Evolutionary conservation across 2,113 vertebrate species (phyloP).

Genomic region (Hippopotamus amphibius): DNA sequence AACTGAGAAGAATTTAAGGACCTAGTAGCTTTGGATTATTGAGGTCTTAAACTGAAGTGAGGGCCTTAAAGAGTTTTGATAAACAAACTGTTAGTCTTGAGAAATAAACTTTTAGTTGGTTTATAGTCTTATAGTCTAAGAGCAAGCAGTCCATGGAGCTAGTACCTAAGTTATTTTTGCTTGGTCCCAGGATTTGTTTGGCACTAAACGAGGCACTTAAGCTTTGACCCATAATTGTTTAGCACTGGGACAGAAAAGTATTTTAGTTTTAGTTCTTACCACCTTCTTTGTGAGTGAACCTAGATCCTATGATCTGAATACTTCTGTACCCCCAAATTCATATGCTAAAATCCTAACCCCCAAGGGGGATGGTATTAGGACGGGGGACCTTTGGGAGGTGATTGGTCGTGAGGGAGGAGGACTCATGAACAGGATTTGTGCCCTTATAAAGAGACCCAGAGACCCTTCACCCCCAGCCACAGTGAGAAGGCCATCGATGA

Average conservation of each 20-base stretch:
- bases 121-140: not conserved
- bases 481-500: not conserved
- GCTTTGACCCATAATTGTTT: not conserved
- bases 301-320: not conserved
- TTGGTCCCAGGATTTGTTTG: not conserved
- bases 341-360: not conserved
- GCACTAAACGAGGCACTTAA: not conserved
- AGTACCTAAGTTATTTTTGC: not conserved
- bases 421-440: not conserved
- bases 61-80: not conserved
- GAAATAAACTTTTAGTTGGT: not conserved
- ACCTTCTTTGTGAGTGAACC: not conserved
- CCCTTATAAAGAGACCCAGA: not conserved
- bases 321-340: not conserved
- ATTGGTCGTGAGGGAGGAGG: not conserved
- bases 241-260: not conserved
- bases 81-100: not conserved
- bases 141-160: not conserved
- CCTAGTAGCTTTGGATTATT: not conserved
- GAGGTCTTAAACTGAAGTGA: not conserved
- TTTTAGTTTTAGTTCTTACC: not conserved
- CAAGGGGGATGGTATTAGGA: not conserved
- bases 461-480: not conserved
- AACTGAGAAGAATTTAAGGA: not conserved
- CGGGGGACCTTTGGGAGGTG: not conserved